phyloP scores from a whole-genome alignment of 2,888 invertebrate species.

The Erebia ligea region DNA sequence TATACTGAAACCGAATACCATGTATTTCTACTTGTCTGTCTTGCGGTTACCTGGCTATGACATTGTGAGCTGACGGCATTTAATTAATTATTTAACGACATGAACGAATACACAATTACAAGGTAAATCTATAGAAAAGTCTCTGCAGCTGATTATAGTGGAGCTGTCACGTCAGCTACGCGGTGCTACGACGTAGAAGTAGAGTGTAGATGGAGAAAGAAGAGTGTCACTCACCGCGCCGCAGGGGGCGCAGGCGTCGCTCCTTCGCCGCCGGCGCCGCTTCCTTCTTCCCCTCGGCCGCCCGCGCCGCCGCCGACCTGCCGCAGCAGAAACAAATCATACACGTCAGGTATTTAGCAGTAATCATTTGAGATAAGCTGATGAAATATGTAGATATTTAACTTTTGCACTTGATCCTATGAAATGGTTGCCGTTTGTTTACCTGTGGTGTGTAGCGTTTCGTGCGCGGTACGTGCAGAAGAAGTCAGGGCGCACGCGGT shows the following conservation, averaged over 20 bases:
- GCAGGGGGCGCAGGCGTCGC: neutral
- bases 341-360: too few species aligned
- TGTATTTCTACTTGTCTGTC: neutral
- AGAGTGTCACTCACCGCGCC: neutral
- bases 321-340: neutral
- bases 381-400: too few species aligned
- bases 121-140: too few species aligned
- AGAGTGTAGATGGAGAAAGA: neutral
- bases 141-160: too few species aligned
- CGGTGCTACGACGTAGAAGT: neutral
- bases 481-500: constrained; percentile 89
- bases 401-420: neutral
- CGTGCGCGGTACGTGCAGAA: constrained; percentile 86
- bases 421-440: neutral
- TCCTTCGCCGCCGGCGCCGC: neutral
- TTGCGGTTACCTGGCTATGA: neutral
- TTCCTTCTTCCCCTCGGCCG: neutral
- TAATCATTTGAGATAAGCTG: too few species aligned
- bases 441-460: constrained; percentile 21
- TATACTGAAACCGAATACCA: neutral
- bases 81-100: too few species aligned
- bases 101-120: too few species aligned
- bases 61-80: neutral
- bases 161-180: too few species aligned
- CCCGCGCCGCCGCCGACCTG: neutral